Evolutionary conservation across 2,888 invertebrate genomes (phyloP).

Genomic region (Melieria picta): DNA sequence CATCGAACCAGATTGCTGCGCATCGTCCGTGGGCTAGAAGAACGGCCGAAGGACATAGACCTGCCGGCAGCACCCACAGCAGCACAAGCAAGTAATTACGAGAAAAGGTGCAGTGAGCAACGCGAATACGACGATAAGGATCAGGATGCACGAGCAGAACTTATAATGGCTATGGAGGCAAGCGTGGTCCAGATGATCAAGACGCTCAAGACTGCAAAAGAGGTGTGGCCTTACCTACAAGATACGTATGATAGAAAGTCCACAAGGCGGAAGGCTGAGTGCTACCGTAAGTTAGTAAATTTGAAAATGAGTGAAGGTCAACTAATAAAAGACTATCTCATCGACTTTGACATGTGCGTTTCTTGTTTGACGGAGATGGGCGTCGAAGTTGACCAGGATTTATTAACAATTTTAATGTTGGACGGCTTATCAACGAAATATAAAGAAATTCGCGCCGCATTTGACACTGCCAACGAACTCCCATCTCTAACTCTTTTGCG

Average conservation of each 20-base stretch:
- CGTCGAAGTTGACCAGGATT: constrained; percentile 30
- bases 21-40: too few species aligned
- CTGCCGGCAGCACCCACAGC: too few species aligned
- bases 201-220: too few species aligned
- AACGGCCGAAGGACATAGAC: too few species aligned
- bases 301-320: constrained; percentile 28
- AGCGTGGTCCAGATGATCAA: too few species aligned
- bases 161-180: too few species aligned
- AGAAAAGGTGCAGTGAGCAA: too few species aligned
- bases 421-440: constrained; percentile 25
- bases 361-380: constrained; percentile 29
- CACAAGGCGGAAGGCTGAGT: constrained; percentile 6
- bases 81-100: too few species aligned
- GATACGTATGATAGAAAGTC: constrained; percentile 36
- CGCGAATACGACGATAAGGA: too few species aligned
- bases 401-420: constrained; percentile 30
- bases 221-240: constrained; percentile 30
- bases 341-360: constrained; percentile 29
- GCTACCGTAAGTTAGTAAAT: constrained; percentile 19
- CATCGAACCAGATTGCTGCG: too few species aligned
- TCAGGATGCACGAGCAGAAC: too few species aligned
- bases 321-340: constrained; percentile 26
- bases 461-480: constrained; percentile 34
- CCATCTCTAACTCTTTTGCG: constrained; percentile 9
- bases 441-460: constrained; percentile 33